A percentile compares a stretch with the other conserved stretches of the same genome.
Conservation (phyloP, 2,797 vertebrate genomes). For the Aldrovandia affinis region DNA sequence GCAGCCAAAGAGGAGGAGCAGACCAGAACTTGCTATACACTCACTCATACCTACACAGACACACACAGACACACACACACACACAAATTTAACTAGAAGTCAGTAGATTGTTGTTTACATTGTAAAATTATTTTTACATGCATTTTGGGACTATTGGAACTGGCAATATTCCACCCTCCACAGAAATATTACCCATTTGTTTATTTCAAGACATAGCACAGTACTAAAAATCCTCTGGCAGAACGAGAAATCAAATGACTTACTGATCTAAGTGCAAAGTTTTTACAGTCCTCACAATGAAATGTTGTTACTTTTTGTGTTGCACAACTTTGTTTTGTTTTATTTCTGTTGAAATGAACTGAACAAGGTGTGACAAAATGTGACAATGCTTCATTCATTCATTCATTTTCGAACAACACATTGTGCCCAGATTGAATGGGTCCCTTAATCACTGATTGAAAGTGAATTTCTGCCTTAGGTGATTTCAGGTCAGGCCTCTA, state of each 20-base stretch:
- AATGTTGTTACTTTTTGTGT: not conserved
- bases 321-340: not conserved
- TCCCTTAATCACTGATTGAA: not conserved
- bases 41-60: too few species aligned
- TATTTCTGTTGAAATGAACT: not conserved
- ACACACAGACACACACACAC: too few species aligned
- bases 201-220: too few species aligned
- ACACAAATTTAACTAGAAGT: too few species aligned
- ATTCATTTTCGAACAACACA: not conserved
- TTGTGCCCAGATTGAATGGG: not conserved
- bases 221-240: not conserved
- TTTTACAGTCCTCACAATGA: not conserved
- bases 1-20: too few species aligned
- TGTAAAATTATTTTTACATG: too few species aligned
- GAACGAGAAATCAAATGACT: too few species aligned
- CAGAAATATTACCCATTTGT: too few species aligned
- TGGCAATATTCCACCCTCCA: too few species aligned
- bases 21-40: too few species aligned
- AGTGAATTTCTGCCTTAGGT: conserved; percentile 2
- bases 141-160: too few species aligned
- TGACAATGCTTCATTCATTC: not conserved
- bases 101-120: too few species aligned
- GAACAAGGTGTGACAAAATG: not conserved
- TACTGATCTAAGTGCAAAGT: not conserved
- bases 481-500: conserved; percentile 15